phyloP scores from a whole-genome alignment of 30 jellyfish, hydroid and myxozoan species.

The Aurelia aurita complex sp. Pacific region DNA sequence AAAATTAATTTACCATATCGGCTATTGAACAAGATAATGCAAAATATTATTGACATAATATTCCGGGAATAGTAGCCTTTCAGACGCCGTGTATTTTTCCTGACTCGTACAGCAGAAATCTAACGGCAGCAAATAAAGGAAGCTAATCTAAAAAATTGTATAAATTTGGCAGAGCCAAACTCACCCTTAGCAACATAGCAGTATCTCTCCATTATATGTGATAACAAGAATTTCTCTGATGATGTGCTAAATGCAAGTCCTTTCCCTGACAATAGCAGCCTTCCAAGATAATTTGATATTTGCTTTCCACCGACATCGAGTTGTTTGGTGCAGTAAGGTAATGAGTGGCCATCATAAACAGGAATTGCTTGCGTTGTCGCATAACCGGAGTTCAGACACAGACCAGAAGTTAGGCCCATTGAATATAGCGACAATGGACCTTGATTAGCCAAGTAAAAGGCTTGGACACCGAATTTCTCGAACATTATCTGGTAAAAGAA shows the following conservation, averaged over 20 bases:
- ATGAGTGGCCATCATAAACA: slow-evolving; percentile 87
- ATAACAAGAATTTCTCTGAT: slow-evolving; percentile 83
- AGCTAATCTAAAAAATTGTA: background rate
- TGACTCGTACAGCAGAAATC: too few species aligned
- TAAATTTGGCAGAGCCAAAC: background rate
- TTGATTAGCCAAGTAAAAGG: slow-evolving; percentile 89
- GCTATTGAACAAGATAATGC: too few species aligned
- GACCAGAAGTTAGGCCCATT: slow-evolving; percentile 89
- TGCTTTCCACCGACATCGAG: slow-evolving; percentile 93
- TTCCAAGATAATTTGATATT: slow-evolving; percentile 78
- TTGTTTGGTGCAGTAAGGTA: slow-evolving; percentile 74
- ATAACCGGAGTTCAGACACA: slow-evolving; percentile 86
- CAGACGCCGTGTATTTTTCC: too few species aligned
- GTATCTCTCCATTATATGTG: slow-evolving; percentile 69
- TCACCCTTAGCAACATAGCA: slow-evolving; percentile 86
- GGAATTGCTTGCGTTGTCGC: slow-evolving; percentile 86
- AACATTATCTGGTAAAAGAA: slow-evolving; percentile 72
- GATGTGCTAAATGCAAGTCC: slow-evolving; percentile 80
- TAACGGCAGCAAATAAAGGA: too few species aligned
- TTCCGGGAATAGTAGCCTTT: too few species aligned
- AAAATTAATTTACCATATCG: too few species aligned
- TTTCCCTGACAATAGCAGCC: slow-evolving; percentile 66
- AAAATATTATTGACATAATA: too few species aligned
- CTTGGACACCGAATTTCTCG: slow-evolving; percentile 88
- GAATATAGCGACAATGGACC: slow-evolving; percentile 83